phyloP scores from a whole-genome alignment of 2,113 vertebrate genomes.

The Ceyx cyanopectus region DNA sequence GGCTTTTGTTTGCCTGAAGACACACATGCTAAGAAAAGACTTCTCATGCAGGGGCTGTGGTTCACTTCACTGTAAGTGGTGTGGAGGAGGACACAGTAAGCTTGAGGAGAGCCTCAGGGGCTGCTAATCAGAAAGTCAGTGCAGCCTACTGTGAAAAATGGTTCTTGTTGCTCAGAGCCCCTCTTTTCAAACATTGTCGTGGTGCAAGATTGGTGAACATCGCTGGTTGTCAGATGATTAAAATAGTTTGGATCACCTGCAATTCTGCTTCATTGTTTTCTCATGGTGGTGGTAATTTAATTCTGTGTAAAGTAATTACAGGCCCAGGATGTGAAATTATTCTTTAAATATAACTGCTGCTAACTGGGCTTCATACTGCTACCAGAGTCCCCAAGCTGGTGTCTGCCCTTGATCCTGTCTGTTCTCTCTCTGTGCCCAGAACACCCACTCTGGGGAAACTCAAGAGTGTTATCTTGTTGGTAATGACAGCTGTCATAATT shows the following conservation, averaged over 20 bases:
- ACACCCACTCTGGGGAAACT: background rate
- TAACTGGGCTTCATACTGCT: background rate
- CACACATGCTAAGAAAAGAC: background rate
- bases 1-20: background rate
- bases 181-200: background rate
- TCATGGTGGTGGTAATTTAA: background rate
- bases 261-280: background rate
- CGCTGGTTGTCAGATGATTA: background rate
- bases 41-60: background rate
- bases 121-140: conserved; percentile 1
- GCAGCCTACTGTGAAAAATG: background rate
- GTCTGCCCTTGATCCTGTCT: background rate
- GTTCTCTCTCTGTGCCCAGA: background rate
- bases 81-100: background rate
- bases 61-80: background rate
- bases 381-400: background rate
- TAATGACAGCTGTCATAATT: background rate
- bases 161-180: background rate
- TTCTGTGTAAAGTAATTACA: conserved; percentile 52
- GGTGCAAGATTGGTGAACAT: background rate
- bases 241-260: background rate
- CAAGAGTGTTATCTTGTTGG: background rate
- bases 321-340: background rate
- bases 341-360: conserved; percentile 11
- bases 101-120: background rate